Evolutionary conservation across 1,140 invertebrate species (phyloP).

Genomic region (Eumaeus atala): DNA sequence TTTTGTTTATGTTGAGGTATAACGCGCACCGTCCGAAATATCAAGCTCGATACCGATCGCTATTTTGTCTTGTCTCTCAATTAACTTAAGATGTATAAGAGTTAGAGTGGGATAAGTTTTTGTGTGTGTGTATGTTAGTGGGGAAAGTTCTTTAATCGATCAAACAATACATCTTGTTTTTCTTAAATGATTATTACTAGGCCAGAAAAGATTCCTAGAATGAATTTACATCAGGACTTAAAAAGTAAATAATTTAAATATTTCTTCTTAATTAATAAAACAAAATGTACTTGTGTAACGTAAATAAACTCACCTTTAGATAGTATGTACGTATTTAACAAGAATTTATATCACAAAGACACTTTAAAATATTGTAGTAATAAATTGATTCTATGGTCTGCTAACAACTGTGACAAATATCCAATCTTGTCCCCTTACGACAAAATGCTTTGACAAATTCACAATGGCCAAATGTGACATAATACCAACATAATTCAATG

Average conservation of each 20-base stretch:
- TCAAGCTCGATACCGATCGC: constrained; percentile 37
- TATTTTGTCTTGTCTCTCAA: constrained; percentile 20
- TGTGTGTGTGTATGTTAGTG: no score
- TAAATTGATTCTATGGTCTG: constrained; percentile 41
- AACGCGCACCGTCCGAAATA: constrained; percentile 25
- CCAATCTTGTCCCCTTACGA: constrained; percentile 47
- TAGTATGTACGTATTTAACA: not conserved
- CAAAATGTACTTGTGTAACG: no score
- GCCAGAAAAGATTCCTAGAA: no score
- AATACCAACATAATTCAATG: constrained; percentile 75
- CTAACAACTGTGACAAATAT: constrained; percentile 50
- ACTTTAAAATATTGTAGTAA: constrained; percentile 26
- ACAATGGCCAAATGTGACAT: constrained; percentile 74
- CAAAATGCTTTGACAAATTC: constrained; percentile 61
- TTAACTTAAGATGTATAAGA: no score
- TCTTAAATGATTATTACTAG: no score
- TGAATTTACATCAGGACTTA: no score
- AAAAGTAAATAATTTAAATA: no score
- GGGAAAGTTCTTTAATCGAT: no score
- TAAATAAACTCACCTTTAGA: no score
- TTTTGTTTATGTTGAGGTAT: constrained; percentile 37
- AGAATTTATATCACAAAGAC: not conserved
- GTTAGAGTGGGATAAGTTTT: no score
- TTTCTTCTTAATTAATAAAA: no score
- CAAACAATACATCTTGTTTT: no score